Evolutionary conservation across 2,797 vertebrate genomes (phyloP), one percentile per base, ranked within the genome.

Genomic region (Coregonus suidteri): DNA sequence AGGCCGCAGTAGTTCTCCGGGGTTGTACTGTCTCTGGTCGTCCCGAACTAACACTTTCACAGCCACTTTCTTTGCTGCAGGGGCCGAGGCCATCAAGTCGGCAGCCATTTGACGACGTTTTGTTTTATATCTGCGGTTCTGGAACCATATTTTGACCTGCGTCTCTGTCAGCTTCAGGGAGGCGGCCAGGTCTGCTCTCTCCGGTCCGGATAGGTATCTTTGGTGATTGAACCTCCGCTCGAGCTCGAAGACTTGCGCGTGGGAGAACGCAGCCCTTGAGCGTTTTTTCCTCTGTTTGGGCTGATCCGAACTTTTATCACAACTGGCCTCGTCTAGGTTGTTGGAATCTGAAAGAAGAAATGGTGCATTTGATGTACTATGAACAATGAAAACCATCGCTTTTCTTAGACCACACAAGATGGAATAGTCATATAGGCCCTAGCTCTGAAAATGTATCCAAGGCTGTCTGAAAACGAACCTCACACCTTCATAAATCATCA

Each of bases 111-210:
- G 98, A 79, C 97, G 95, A 77, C 98, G 93, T 88, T 99, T 99
- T 86, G 98, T 99, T 92, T 99, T 99, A 91, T 99, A 99, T 69
- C 98, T 94, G 37, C 98, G 97, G 94, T 99, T 99, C 94, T 99
- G 98, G 93, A 99, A 98, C 98, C 98, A 99, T 89, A 99, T 99
- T 92, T 99, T 99, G 89, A 98, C 98, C 91, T 99, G 98, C 5
- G 98, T 99, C 93, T 99, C 98, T 41, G 98, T 99, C 84, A 99
- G 97, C 87, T 99, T 98, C 77, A 99, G 93, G 0, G 97, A 98
- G 83, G 97, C 97, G n/a, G 98, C 98, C 86, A 99, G 93, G 89
- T 99, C 98, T 1, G 97, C 98, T 47, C 98, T 95, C 89, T 99
- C 98, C 0, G 98, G 98, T 9, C 97, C 98, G 1, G 97, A 99